Base-by-base conservation (phyloP, 2,888 invertebrate species). In the Choreutis nemorana region DNA sequence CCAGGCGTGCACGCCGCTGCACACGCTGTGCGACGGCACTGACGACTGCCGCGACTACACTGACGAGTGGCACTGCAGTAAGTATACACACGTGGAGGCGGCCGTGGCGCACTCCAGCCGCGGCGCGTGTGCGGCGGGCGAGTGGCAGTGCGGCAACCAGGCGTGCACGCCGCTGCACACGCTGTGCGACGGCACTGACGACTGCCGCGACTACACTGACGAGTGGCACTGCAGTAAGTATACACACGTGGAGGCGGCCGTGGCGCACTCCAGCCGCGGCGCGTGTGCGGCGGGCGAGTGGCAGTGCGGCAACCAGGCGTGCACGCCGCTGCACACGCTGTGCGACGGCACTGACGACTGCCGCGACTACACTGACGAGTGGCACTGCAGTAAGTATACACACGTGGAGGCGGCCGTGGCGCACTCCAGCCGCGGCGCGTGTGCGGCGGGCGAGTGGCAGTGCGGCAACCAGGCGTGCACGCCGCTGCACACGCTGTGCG, bases 271-370 rank as follows among this genome's bases (percentile, higher is more conserved):
- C 14, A 54, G 45, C 27, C 36, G 43, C 10, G 41, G 46, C 8
- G 38, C 34, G 32, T 67, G 72, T 53, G 57, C 42, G 22, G 77
- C 72, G 29, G 81, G 70, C 26, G 68, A 81, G 62, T 89, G 87
- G 72, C 79, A 81, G 44, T 91, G 91, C 70, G 81, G 78, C 34
- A 89, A 88, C 56, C 84, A 83, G 6, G 85, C 86, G 2, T 94
- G 94, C 65, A 84, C 93, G 38, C 79, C 85, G 42, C 80, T 71
- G 23, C 67, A 68, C 22, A 62, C 84, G 39, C 65, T 89, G 2
- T 94, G 94, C 59, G 85, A 94, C 73, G 87, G 88, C 9, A 73
- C 72, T 42, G 84, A 89, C 55, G 82, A 86, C 58, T 92, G 92
- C 63, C 89, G 87, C 14, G 87, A 87, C 68, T 85, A 66, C 59